Conservation (phyloP, 2,888 invertebrate genomes). For the Meteorus colon region DNA sequence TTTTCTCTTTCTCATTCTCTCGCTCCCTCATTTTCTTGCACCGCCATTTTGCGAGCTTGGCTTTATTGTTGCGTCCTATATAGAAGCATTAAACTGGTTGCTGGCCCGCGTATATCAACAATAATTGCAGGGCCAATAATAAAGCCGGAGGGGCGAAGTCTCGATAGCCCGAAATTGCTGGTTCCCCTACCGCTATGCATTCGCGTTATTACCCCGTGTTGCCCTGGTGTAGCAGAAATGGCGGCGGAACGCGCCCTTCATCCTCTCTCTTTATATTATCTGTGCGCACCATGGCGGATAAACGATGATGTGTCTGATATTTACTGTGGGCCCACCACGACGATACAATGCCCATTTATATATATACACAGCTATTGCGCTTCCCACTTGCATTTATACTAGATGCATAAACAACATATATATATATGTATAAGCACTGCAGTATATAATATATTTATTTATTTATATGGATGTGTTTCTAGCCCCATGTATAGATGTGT, state of each 20-base stretch:
- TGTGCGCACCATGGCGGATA: slow-evolving; percentile 65
- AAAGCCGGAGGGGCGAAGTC: slow-evolving; percentile 69
- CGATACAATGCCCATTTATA: neutral
- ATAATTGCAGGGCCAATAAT: slow-evolving; percentile 73
- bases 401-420: neutral
- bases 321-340: slow-evolving; percentile 44
- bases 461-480: slow-evolving; percentile 16
- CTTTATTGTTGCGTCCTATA: slow-evolving; percentile 67
- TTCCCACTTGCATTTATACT: neutral
- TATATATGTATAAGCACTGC: neutral
- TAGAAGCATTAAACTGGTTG: slow-evolving; percentile 63
- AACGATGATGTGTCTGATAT: slow-evolving; percentile 65
- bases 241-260: slow-evolving; percentile 55
- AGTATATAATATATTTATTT: slow-evolving; percentile 16
- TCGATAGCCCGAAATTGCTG: slow-evolving; percentile 74
- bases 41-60: slow-evolving; percentile 48
- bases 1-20: neutral
- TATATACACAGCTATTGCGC: neutral
- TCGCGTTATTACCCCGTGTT: slow-evolving; percentile 48
- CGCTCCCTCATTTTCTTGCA: neutral
- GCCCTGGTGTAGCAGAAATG: slow-evolving; percentile 45
- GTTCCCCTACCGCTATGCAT: slow-evolving; percentile 68
- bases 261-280: slow-evolving; percentile 56
- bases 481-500: slow-evolving; percentile 18
- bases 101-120: slow-evolving; percentile 71